phyloP scores from a whole-genome alignment of 2,888 invertebrate genomes.

The Rotaria macrura region DNA sequence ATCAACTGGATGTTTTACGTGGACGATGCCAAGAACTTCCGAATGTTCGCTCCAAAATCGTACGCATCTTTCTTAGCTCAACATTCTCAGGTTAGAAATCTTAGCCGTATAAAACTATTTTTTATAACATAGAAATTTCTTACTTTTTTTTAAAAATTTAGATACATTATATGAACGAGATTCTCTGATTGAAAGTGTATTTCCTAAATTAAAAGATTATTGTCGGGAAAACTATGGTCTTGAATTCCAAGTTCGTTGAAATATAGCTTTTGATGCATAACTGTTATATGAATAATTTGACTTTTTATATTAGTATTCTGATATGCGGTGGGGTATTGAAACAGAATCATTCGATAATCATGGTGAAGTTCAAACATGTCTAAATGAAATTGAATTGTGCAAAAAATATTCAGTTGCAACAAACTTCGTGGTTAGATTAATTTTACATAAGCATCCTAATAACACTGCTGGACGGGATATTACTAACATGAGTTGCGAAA shows the following conservation, averaged over 20 bases:
- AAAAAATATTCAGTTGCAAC: constrained; percentile 41
- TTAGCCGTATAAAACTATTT: no score
- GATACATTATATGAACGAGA: constrained; percentile 29
- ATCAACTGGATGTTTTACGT: background rate
- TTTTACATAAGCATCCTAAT: background rate
- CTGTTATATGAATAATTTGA: no score
- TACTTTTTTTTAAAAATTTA: background rate
- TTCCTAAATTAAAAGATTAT: constrained; percentile 41
- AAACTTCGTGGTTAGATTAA: constrained; percentile 40
- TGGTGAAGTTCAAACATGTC: constrained; percentile 31
- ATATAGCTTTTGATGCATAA: background rate
- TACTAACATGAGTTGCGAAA: no score
- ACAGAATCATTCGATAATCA: constrained; percentile 35
- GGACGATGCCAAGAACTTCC: background rate
- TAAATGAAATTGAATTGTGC: constrained; percentile 39
- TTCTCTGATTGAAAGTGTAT: constrained; percentile 23
- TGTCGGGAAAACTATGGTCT: constrained; percentile 42
- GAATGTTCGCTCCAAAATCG: background rate
- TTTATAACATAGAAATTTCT: no score
- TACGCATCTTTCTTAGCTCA: constrained; percentile 28
- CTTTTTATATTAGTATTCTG: constrained; percentile 38
- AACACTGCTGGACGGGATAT: no score
- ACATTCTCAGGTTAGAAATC: constrained; percentile 23
- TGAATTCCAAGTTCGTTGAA: constrained; percentile 42
- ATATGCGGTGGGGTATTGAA: constrained; percentile 42